Evolutionary conservation across 2,888 invertebrate species (phyloP), one percentile per base, ranked within the genome.

Genomic region (Calameuta filiformis): DNA sequence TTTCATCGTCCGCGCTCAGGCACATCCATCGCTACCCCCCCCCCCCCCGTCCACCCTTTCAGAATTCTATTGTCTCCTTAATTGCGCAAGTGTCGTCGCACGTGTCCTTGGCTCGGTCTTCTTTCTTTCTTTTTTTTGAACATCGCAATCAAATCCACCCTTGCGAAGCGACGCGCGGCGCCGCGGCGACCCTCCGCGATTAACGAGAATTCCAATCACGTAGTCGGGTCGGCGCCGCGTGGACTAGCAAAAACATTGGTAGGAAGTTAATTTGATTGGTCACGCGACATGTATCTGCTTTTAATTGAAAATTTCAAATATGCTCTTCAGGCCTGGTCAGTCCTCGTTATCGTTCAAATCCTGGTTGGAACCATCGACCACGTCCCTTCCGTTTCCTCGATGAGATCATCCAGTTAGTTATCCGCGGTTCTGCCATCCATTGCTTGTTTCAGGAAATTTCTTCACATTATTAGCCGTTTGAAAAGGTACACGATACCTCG

Each of bases 151-250:
- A 56, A 56, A 56, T 56, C 9, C 56, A 23, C 56, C 56, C 56
- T 23, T 23, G 56, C 56, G 23, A 56, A 56, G 23, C 56, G 56
- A 56, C 23, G 56, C 56, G 56, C 56, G 56, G 56, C 56, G 56
- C 56, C 56, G 56, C 23, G 23, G 23, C 31, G 12, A 71, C 34
- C 35, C 34, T 35, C 31, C 11, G 68, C 73, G 77, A 77, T 37
- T 73, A 73, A 68, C 74, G 73, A 68, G 74, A 69, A 77, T 77
- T 77, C 73, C 68, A 77, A 77, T 68, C 77, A 77, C 77, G 77
- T 73, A 35, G 73, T 74, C 73, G 68, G 12, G 34, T 9, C 56
- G 56, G 56, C 56, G 56, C 56, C 56, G 23, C 56, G 56, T 56
- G 56, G 56, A 2, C 56, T 35, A 69, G 35, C 34, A 74, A 77